phyloP scores from a whole-genome alignment of 2,113 vertebrate genomes.

The Puffinus mauretanicus region DNA sequence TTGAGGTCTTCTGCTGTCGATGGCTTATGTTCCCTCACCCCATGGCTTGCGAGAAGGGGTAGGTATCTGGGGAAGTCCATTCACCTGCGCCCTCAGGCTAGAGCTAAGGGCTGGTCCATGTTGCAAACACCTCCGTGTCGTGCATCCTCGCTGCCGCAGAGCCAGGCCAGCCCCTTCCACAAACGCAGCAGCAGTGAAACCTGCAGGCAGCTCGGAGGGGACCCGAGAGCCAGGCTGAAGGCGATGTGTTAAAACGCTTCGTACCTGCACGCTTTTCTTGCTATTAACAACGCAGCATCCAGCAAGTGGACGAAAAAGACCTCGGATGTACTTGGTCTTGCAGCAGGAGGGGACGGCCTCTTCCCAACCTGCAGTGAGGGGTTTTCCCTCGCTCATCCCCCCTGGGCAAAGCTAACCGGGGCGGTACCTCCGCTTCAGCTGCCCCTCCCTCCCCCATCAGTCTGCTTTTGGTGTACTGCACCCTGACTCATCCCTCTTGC shows the following conservation, averaged over 20 bases:
- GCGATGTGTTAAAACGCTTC: not conserved
- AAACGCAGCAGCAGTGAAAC: not conserved
- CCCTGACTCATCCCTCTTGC: not conserved
- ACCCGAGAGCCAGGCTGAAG: not conserved
- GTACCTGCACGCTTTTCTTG: accelerated
- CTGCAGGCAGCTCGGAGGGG: not conserved
- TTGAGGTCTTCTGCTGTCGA: too few relatives aligned
- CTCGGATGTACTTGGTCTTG: accelerated
- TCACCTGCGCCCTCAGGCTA: not conserved
- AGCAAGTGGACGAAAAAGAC: too few relatives aligned
- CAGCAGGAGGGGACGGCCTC: not conserved
- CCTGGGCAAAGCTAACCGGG: accelerated
- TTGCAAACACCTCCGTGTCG: accelerated
- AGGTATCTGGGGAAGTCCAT: not conserved
- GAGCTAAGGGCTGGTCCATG: not conserved
- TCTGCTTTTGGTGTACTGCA: accelerated
- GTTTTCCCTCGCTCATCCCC: not conserved
- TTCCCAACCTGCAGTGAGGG: accelerated
- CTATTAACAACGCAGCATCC: accelerated
- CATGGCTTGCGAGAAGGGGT: accelerated
- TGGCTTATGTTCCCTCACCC: too few relatives aligned
- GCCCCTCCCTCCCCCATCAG: not conserved
- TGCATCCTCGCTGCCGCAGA: accelerated
- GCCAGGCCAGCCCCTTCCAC: not conserved
- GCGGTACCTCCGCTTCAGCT: accelerated